Percentiles rank a stretch among this genome's conserved stretches.
phyloP scores from a whole-genome alignment of 2,888 invertebrate species.

The Brachyopa scutellaris region DNA sequence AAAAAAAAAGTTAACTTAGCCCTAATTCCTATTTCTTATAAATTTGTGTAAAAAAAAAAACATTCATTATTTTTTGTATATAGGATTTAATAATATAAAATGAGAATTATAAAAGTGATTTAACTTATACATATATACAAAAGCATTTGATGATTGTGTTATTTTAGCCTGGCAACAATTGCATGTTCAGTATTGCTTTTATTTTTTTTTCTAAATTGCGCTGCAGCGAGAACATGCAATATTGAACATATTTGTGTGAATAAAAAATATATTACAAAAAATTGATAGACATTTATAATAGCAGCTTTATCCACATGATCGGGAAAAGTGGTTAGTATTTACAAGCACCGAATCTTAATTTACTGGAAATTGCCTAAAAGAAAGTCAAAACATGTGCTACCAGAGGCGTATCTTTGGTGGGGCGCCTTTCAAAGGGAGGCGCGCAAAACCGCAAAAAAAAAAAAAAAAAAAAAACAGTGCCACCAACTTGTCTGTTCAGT shows the following conservation, averaged over 20 bases:
- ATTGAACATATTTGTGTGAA: neutral
- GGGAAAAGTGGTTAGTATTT: too few relatives aligned
- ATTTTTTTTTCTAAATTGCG: neutral
- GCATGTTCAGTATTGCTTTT: conserved; percentile 27
- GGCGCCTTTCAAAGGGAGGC: too few relatives aligned
- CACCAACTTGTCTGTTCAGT: too few relatives aligned
- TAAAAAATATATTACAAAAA: conserved; percentile 6
- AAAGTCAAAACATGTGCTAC: too few relatives aligned
- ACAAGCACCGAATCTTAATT: too few relatives aligned
- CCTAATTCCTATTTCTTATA: neutral
- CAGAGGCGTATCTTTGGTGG: too few relatives aligned
- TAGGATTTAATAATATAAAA: neutral
- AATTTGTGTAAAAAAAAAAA: neutral
- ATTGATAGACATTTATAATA: neutral
- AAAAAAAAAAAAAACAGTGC: too few relatives aligned
- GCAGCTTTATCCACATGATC: neutral
- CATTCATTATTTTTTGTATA: conserved; percentile 21
- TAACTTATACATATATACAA: neutral
- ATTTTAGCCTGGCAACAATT: neutral
- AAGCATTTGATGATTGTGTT: conserved; percentile 7
- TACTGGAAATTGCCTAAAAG: too few relatives aligned
- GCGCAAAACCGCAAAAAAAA: too few relatives aligned
- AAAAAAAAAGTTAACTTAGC: too few relatives aligned
- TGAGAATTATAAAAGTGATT: neutral
- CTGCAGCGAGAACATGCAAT: conserved; percentile 55